phyloP scores from a whole-genome alignment of 2,797 vertebrate species.

The Distichodus sexfasciatus region DNA sequence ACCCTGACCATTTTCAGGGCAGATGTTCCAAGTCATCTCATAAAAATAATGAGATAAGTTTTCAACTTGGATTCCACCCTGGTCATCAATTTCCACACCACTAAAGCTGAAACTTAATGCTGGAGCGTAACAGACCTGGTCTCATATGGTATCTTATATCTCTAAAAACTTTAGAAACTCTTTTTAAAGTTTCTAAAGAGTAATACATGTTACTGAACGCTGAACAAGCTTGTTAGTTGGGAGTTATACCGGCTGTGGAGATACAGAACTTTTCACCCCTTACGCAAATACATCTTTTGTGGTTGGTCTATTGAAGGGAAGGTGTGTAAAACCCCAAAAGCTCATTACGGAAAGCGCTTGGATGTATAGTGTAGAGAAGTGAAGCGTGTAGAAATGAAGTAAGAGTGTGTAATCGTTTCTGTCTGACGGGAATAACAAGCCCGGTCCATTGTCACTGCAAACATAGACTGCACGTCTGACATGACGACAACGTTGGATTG shows the following conservation, averaged over 20 bases:
- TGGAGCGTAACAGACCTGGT: no score
- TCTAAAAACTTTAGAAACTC: no score
- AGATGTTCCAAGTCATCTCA: background rate
- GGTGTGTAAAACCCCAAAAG: background rate
- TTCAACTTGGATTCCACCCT: background rate
- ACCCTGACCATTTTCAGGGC: background rate
- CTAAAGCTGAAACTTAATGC: no score
- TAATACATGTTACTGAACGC: no score
- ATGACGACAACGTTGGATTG: slow-evolving; percentile 37
- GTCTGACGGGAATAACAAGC: slow-evolving; percentile 35
- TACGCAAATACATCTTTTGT: background rate
- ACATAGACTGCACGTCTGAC: slow-evolving; percentile 28
- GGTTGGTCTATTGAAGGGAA: no score
- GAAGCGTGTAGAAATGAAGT: slow-evolving; percentile 26
- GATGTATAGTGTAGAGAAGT: background rate
- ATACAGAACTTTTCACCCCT: background rate
- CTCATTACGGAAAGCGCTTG: background rate
- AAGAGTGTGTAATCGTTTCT: slow-evolving; percentile 26
- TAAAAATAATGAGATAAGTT: slow-evolving; percentile 3
- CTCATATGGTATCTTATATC: background rate
- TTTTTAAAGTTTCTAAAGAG: no score
- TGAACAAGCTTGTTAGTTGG: background rate
- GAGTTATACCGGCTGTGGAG: background rate
- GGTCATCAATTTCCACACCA: no score
- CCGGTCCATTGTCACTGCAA: slow-evolving; percentile 28